These are phyloP conservation scores for Microctonus hyperodae DNA, from an alignment of 2,888 invertebrate species.

Conservation along the genomic window DNA sequence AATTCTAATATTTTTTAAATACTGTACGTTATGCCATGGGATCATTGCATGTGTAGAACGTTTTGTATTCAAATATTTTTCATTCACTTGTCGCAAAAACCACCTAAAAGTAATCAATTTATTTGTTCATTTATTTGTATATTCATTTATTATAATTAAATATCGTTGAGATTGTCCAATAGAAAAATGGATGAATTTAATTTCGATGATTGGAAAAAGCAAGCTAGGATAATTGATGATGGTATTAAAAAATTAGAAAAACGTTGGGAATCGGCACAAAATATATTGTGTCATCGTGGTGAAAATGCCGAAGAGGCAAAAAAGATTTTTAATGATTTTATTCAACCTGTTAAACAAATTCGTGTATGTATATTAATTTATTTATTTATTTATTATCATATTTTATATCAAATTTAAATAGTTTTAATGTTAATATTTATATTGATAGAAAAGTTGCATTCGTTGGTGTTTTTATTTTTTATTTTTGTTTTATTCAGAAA, in stretches of 20 bases:
- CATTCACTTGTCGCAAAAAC: too few relatives aligned
- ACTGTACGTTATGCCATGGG: too few relatives aligned
- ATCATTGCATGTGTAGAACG: too few relatives aligned
- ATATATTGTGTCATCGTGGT: conserved; percentile 27
- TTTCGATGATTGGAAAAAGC: background rate
- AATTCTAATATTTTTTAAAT: too few relatives aligned
- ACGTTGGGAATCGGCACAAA: conserved; percentile 30
- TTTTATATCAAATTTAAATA: too few relatives aligned
- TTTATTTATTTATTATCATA: too few relatives aligned
- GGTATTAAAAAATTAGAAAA: conserved; percentile 27
- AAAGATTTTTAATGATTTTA: conserved; percentile 23
- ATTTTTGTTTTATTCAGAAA: background rate
- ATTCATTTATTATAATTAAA: too few relatives aligned
- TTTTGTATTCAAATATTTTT: too few relatives aligned
- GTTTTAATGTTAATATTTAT: background rate
- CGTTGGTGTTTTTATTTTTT: background rate
- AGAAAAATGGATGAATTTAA: background rate
- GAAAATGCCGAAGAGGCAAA: conserved; percentile 19
- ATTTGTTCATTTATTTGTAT: too few relatives aligned
- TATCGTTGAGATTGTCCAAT: too few relatives aligned
- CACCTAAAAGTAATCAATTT: too few relatives aligned
- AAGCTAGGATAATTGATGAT: conserved; percentile 11
- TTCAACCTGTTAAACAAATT: background rate
- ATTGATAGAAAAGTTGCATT: background rate
- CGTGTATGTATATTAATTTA: background rate